phyloP scores from a whole-genome alignment of 2,113 vertebrate genomes.

The Cyanoramphus novaezelandiae region DNA sequence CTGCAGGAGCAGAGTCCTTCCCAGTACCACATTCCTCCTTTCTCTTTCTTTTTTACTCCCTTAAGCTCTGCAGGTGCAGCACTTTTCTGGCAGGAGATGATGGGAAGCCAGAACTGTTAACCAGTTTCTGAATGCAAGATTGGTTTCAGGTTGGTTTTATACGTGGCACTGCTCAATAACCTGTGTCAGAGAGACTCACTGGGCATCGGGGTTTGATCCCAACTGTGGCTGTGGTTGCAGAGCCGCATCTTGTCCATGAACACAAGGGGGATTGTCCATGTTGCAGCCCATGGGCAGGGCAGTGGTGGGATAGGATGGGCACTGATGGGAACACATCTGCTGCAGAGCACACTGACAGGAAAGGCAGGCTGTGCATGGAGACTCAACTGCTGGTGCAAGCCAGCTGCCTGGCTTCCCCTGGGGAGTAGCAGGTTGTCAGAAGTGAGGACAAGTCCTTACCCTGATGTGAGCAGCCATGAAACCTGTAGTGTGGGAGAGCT shows the following conservation, averaged over 20 bases:
- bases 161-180: background rate
- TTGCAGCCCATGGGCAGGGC: background rate
- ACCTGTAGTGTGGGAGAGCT: accelerated
- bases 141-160: background rate
- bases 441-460: background rate
- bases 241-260: accelerated
- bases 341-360: background rate
- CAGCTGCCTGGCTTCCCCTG: background rate
- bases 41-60: slow-evolving; percentile 9
- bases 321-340: background rate
- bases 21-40: background rate
- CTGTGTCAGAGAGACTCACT: background rate
- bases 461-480: background rate
- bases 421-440: background rate
- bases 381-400: background rate
- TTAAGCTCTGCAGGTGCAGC: slow-evolving; percentile 45
- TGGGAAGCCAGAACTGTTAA: background rate
- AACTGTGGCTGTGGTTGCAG: background rate
- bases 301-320: background rate
- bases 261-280: accelerated
- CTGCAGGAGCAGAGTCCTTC: background rate
- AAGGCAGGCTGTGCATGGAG: background rate
- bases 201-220: background rate
- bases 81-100: slow-evolving; percentile 43
- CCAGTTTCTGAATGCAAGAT: background rate